These are phyloP conservation scores for Brachionus rotundiformis DNA, from an alignment of 1,140 invertebrate genomes.

Conservation along the genomic window DNA sequence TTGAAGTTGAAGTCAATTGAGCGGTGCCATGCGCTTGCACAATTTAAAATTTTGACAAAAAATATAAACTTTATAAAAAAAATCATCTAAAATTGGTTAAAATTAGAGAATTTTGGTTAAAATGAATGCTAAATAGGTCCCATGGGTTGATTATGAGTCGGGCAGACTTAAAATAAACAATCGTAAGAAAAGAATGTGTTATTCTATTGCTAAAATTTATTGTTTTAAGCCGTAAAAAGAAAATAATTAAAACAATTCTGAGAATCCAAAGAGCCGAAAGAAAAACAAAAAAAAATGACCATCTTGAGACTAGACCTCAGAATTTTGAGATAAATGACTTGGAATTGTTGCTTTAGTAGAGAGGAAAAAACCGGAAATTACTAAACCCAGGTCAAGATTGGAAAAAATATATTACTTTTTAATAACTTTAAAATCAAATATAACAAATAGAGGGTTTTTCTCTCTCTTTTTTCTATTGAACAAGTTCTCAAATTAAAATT, in stretches of 20 bases:
- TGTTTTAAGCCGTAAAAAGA: conserved; percentile 19
- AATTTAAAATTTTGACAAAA: conserved; percentile 26
- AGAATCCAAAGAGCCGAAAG: conserved; percentile 11
- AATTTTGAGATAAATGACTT: background rate
- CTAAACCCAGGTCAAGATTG: background rate
- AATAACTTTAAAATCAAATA: conserved; percentile 6
- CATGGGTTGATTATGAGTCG: background rate
- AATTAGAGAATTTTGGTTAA: background rate
- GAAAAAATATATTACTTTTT: conserved; percentile 19
- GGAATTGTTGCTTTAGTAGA: background rate
- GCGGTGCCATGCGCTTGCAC: background rate
- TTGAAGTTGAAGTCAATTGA: conserved; percentile 11
- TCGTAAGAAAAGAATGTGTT: background rate
- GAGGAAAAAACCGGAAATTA: conserved; percentile 3
- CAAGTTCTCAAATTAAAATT: background rate
- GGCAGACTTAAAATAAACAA: conserved; percentile 41
- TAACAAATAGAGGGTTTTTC: background rate
- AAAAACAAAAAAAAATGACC: background rate
- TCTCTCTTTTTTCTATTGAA: background rate
- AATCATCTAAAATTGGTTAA: background rate
- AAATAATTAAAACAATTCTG: conserved; percentile 30
- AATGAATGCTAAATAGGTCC: background rate
- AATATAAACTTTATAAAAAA: conserved; percentile 36
- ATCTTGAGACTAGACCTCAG: conserved; percentile 31
- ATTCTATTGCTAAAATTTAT: background rate